Evolutionary conservation across 2,113 vertebrate genomes (phyloP), one percentile per base, ranked within the genome.

Genomic region (Centropus unirufus): DNA sequence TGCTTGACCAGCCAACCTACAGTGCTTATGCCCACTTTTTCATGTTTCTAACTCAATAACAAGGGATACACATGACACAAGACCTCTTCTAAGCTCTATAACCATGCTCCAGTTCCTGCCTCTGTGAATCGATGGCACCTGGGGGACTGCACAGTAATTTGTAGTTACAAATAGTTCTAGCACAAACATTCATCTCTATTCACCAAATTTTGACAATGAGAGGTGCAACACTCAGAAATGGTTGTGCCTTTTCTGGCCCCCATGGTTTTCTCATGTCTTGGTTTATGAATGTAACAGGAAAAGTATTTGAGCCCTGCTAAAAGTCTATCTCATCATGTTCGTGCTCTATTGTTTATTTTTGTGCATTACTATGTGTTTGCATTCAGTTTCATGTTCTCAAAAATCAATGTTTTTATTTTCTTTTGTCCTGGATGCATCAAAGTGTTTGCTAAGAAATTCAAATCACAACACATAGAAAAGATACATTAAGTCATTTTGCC

Each of bases 381-480:
- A 19, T 82, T 72, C 49, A 66, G 30, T 26, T 55, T 92, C 63
- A 59, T 30, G 23, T 64, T 85, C 54, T 64, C 63, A 79, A 40
- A 92, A 88, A 49, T 26, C 23, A 75, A 76, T n/a, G 42, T 32
- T 89, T 73, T 67, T 29, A 69, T 90, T 86, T 86, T 47, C 51
- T 87, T 80, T 81, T 34, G 24, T 89, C 63, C 59, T 36, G 75
- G 29, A 29, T 80, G 32, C 72, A 77, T 88, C 46, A 69, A 47
- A 39, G 39, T 70, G 15, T 80, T 82, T 94, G 42, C 51, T 83
- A 47, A 40, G 90, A 85, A 51, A 44, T 52, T 86, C 42, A 77
- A 86, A 92, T 64, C 30, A 75, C 83, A 90, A 67, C 34, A 94
- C 59, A 74, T 58, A 95, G 72, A 95, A 82, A 91, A 89, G 62